phyloP scores from a whole-genome alignment of 2,797 vertebrate genomes.

The Microctenopoma lineatum region DNA sequence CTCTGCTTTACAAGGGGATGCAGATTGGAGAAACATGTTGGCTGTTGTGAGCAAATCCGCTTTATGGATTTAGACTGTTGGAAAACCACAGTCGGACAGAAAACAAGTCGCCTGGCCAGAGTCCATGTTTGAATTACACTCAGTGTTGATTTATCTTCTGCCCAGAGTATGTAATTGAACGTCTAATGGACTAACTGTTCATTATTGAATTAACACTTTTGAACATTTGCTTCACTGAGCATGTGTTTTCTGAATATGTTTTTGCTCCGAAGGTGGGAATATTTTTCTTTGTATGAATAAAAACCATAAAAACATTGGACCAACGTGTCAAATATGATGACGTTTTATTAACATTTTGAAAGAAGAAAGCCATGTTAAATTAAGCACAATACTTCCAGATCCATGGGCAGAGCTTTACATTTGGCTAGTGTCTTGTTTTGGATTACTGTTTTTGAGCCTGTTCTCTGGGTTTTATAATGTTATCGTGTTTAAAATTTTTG shows the following conservation, averaged over 20 bases:
- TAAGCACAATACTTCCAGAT: slow-evolving; percentile 3
- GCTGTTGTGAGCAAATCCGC: slow-evolving; percentile 77
- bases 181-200: slow-evolving; percentile 80
- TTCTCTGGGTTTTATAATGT: background rate
- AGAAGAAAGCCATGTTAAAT: slow-evolving; percentile 3
- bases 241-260: slow-evolving; percentile 67
- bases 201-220: slow-evolving; percentile 81
- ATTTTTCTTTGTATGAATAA: slow-evolving; percentile 49
- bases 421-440: background rate
- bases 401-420: background rate
- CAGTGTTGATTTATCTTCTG: slow-evolving; percentile 78
- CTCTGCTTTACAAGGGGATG: slow-evolving; percentile 79
- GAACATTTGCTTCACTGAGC: slow-evolving; percentile 66
- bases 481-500: background rate
- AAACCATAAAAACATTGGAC: no score
- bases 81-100: slow-evolving; percentile 78
- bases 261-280: slow-evolving; percentile 59
- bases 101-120: slow-evolving; percentile 75
- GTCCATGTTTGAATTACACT: slow-evolving; percentile 75
- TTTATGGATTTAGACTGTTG: slow-evolving; percentile 78
- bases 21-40: slow-evolving; percentile 75
- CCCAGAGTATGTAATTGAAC: slow-evolving; percentile 74
- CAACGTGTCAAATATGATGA: slow-evolving; percentile 18
- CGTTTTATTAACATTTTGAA: slow-evolving; percentile 22
- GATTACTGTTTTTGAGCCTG: background rate